phyloP scores from a whole-genome alignment of 2,113 vertebrate genomes.

The Hippopotamus amphibius region DNA sequence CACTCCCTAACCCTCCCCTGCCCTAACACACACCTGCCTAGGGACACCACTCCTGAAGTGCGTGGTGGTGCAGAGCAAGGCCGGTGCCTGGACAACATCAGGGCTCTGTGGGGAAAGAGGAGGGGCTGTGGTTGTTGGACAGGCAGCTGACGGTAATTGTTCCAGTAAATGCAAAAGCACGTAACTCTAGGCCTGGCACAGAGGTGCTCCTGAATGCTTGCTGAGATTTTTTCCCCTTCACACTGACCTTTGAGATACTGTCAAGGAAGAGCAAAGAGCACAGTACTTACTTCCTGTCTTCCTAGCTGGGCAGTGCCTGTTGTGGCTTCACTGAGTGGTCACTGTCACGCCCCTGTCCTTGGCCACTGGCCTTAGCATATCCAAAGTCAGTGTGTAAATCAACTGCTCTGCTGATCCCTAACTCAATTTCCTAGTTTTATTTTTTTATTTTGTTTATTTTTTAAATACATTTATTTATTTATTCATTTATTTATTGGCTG shows the following conservation, averaged over 20 bases:
- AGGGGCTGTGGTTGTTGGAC: background rate
- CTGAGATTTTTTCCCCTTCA: background rate
- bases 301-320: background rate
- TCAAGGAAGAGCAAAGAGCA: background rate
- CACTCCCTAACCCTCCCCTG: rapidly evolving
- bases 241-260: background rate
- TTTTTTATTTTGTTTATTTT: background rate
- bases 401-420: background rate
- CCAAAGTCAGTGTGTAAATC: background rate
- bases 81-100: background rate
- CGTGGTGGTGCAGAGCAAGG: background rate
- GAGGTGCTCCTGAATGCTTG: background rate
- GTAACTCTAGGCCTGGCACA: background rate
- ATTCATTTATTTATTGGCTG: too few relatives aligned
- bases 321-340: background rate
- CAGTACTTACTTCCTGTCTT: background rate
- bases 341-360: background rate
- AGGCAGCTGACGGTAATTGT: background rate
- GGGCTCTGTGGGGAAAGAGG: background rate
- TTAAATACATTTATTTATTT: too few relatives aligned
- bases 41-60: background rate
- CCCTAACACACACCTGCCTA: too few relatives aligned
- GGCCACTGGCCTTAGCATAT: background rate
- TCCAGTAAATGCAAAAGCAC: background rate
- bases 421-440: background rate